phyloP scores from a whole-genome alignment of 92 coral and sea anemone species.

The Palythoa caribaeorum region DNA sequence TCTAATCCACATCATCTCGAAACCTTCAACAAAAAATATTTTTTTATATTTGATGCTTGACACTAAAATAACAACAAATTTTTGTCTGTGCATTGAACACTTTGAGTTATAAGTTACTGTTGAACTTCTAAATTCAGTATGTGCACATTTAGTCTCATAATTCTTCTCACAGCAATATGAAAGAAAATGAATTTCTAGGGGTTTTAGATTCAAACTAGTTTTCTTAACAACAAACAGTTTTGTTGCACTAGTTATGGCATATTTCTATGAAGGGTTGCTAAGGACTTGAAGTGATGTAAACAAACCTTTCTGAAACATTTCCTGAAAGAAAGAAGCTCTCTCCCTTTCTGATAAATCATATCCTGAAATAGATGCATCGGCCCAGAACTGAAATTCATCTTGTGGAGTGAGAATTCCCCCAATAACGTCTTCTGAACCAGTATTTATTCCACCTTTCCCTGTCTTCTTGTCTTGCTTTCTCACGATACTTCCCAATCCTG shows the following conservation, averaged over 20 bases:
- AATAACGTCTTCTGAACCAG: conserved; percentile 78
- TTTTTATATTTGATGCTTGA: no score
- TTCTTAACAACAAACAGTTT: background rate
- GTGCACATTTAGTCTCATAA: background rate
- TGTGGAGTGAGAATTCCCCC: conserved; percentile 97
- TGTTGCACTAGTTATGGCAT: background rate
- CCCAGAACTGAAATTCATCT: conserved; percentile 99
- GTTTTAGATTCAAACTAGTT: background rate
- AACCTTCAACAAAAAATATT: no score
- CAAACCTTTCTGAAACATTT: conserved; percentile 95
- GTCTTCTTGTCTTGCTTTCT: conserved; percentile 83
- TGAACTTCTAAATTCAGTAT: no score
- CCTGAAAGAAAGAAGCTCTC: conserved; percentile 94
- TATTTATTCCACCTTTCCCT: conserved; percentile 48
- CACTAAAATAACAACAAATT: no score
- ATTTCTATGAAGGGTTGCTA: conserved; percentile 68
- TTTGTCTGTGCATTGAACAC: no score
- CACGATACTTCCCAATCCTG: conserved; percentile 97
- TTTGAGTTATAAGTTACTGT: no score
- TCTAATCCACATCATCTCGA: no score
- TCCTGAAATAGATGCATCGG: conserved; percentile 96
- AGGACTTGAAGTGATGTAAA: conserved; percentile 63
- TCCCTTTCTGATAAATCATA: conserved; percentile 96
- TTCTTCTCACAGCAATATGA: background rate
- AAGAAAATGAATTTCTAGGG: background rate